Base-by-base conservation (phyloP, 2,797 vertebrate species). In the Meriones psammophilus region DNA sequence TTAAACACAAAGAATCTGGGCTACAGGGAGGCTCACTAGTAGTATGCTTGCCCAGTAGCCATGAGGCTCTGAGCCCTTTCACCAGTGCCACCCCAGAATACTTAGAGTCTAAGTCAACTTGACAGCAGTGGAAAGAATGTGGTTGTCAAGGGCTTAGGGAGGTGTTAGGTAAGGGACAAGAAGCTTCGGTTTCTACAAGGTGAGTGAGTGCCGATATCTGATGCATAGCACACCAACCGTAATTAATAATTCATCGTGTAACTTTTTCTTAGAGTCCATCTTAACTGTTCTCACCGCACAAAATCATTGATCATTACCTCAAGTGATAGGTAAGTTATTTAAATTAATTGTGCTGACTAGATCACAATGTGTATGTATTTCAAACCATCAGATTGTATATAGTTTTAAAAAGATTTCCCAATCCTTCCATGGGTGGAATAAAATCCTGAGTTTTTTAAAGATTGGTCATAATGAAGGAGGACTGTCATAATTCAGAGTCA, bases 361-460 rank as follows among this genome's bases (percentile, higher is more conserved):
- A 36, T 83, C 76, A 91, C 88, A 60, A 66, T 80, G 22, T 86
- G 10, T 86, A 68, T 71, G 28, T 76, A 39, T 46, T 46, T 76
- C 6, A 46, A 46, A 26, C 74, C 24, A 46, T 46, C 42, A 76
- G 46, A 76, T 46, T 46, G 42, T 76, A 42, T 28, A 15, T 46
- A 46, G 28, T 46, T 74, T 71, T 18, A 36, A 20, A 71, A 71
- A 71, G 50, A 10, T 50, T 93, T 56, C n/a, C 69, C 28, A 91
- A 73, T 15, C n/a, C 50, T 87, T 91, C 74, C 83, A 12, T 78
- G 91, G 86, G 20, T 79, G 26, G 20, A 84, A 92, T 91, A 92
- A 92, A 96, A 96, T 95, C 42, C 24, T 84, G 71, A 91, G 87
- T 87, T 93, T 96, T 58, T 58, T 15, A 58, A 58, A 81, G 22